phyloP scores from a whole-genome alignment of 2,888 invertebrate species.

The Drosophila nr. fundita region DNA sequence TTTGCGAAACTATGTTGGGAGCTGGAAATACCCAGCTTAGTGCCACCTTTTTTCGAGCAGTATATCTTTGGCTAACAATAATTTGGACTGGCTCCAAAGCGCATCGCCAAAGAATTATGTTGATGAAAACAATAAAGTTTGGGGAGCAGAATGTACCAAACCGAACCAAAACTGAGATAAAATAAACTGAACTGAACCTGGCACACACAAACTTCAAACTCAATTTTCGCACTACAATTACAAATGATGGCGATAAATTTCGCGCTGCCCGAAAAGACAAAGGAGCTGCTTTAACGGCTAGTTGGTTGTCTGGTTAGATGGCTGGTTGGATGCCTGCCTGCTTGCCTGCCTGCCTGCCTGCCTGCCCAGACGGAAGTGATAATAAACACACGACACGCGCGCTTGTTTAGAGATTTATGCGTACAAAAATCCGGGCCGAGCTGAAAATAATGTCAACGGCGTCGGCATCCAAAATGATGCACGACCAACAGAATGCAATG shows the following conservation, averaged over 20 bases:
- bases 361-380: conserved; percentile 68
- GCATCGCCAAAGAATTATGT: conserved; percentile 72
- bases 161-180: conserved; percentile 12
- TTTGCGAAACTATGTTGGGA: conserved; percentile 56
- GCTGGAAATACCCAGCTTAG: conserved; percentile 67
- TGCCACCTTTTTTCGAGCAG: conserved; percentile 62
- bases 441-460: conserved; percentile 74
- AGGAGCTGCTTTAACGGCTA: conserved; percentile 51
- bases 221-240: conserved; percentile 80
- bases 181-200: conserved; percentile 8
- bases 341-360: not conserved
- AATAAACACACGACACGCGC: conserved; percentile 80
- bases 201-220: conserved; percentile 73
- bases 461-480: conserved; percentile 72
- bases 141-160: conserved; percentile 27
- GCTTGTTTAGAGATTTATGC: conserved; percentile 79
- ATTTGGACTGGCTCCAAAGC: conserved; percentile 73
- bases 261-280: conserved; percentile 66
- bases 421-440: conserved; percentile 66
- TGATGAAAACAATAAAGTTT: conserved; percentile 77
- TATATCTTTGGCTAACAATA: conserved; percentile 77
- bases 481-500: conserved; percentile 55
- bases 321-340: conserved; percentile 16
- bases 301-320: conserved; percentile 38
- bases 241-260: conserved; percentile 83